Evolutionary conservation across 1,140 invertebrate species (phyloP), one percentile per base, ranked within the genome.

Genomic region (Daktulosphaira vitifoliae): DNA sequence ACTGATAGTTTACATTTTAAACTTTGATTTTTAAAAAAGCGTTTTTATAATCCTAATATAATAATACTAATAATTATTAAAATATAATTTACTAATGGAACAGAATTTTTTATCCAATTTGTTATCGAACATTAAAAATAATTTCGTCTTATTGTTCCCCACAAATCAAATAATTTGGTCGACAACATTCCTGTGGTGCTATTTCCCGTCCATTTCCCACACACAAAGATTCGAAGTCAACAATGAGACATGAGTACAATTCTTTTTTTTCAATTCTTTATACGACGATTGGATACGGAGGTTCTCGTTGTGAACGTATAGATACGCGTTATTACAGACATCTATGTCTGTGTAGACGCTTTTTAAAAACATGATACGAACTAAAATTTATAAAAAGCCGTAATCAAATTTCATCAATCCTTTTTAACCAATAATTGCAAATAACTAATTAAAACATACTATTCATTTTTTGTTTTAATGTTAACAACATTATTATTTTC

Each of bases 161-260:
- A 44, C 42, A 46, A 46, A 48, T 48, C 42, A 20, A 11, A 44
- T n/a, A 26, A 48, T 48, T 48, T 20, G 42, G 26, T 33, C 15
- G 25, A 25, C 38, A 11, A 25, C 25, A 62, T 62, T 62, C 56
- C 25, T 33, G 16, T 13, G 42, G 42, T 46, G 42, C 23, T 33
- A 20, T 62, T 62, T 62, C 42, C 42, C 42, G 56, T 62, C 56
- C 22, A 23, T 62, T 62, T 62, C 56, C 42, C 56, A 62, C 56
- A 56, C 38, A 62, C 39, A 62, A 62, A 62, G 39, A 59, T 59
- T 16, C 9, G 18, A 13, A 22, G 56, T 11, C 26, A 62, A 62
- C 56, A 62, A 62, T 62, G 44, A 46, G 42, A 48, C 42, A 20
- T 15, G 56, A 62, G 25, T 29, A 62, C 42, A 59, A 44, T 59